A percentile compares a stretch with the other conserved stretches of the same genome.
Conservation (phyloP, 2,888 invertebrate species). For the Drosophila prolongata region DNA sequence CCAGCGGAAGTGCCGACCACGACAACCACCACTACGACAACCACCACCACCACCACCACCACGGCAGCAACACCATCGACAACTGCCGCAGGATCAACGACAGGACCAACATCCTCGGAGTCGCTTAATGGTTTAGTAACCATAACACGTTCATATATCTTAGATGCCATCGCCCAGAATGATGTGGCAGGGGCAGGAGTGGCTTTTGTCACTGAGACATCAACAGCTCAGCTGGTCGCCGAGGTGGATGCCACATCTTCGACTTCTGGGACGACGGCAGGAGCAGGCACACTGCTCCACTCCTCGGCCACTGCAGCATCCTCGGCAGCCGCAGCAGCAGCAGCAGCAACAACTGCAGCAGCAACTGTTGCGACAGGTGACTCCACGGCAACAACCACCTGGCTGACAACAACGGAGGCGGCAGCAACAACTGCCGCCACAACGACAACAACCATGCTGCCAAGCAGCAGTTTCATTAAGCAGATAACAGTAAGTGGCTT, state of each 20-base stretch:
- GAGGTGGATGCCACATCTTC: conserved; percentile 36
- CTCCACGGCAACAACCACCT: conserved; percentile 20
- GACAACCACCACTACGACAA: conserved; percentile 39
- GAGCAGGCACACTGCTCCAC: conserved; percentile 19
- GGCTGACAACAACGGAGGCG: conserved; percentile 36
- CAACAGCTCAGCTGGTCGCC: conserved; percentile 14
- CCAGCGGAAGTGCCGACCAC: conserved; percentile 73
- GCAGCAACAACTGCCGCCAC: conserved; percentile 50
- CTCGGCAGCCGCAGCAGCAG: conserved; percentile 10
- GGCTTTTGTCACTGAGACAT: conserved; percentile 30
- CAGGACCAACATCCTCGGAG: conserved; percentile 40
- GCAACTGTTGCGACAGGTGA: conserved; percentile 11
- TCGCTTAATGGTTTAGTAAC: conserved; percentile 56
- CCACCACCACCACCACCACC: conserved; percentile 30
- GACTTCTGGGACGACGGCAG: conserved; percentile 46
- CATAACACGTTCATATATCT: conserved; percentile 65
- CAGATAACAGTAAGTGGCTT: conserved; percentile 83
- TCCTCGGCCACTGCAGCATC: conserved; percentile 20
- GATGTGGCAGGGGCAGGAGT: conserved; percentile 42
- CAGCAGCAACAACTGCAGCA: conserved; percentile 12
- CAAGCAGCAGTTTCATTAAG: conserved; percentile 78
- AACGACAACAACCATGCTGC: conserved; percentile 65
- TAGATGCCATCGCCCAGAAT: conserved; percentile 63
- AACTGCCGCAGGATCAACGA: conserved; percentile 36
- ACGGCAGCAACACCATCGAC: conserved; percentile 37